These are phyloP conservation scores for Hyppa rectilinea DNA, from an alignment of 2,888 invertebrate genomes.

Conservation along the genomic window DNA sequence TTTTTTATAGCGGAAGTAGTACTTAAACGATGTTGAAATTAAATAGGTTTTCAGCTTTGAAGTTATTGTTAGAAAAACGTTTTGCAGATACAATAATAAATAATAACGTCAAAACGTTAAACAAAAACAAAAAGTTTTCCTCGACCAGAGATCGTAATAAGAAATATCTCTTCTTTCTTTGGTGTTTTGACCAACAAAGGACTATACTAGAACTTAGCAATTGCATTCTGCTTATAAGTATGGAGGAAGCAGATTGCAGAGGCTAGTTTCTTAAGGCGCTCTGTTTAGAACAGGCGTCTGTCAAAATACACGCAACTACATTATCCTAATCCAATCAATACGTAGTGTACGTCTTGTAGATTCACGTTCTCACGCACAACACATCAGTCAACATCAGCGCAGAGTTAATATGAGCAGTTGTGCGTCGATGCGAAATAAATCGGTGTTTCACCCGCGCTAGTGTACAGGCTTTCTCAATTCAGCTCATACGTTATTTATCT, in stretches of 20 bases:
- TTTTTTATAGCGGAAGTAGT: background rate
- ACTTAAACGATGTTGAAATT: background rate
- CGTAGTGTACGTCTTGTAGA: constrained; percentile 8
- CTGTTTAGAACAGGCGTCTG: constrained; percentile 5
- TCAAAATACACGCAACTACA: background rate
- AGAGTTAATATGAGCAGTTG: constrained; percentile 37
- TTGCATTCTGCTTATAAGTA: too few relatives aligned
- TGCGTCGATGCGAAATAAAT: constrained; percentile 46
- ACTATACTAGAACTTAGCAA: too few relatives aligned
- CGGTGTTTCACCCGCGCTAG: constrained; percentile 23
- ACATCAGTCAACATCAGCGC: constrained; percentile 47
- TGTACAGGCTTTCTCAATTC: constrained; percentile 45
- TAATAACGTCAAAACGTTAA: background rate
- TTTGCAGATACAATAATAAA: background rate
- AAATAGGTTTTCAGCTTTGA: background rate
- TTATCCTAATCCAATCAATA: constrained; percentile 21
- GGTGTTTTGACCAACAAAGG: background rate
- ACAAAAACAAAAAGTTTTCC: background rate
- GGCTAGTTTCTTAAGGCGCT: too few relatives aligned
- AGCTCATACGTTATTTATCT: constrained; percentile 63
- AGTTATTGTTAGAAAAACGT: background rate
- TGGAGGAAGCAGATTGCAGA: background rate
- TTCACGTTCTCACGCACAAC: background rate
- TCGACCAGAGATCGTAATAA: background rate
- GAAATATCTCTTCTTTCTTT: background rate